These are phyloP conservation scores for Nycticorax nycticorax DNA, from an alignment of 2,113 vertebrate genomes.

Conservation along the genomic window DNA sequence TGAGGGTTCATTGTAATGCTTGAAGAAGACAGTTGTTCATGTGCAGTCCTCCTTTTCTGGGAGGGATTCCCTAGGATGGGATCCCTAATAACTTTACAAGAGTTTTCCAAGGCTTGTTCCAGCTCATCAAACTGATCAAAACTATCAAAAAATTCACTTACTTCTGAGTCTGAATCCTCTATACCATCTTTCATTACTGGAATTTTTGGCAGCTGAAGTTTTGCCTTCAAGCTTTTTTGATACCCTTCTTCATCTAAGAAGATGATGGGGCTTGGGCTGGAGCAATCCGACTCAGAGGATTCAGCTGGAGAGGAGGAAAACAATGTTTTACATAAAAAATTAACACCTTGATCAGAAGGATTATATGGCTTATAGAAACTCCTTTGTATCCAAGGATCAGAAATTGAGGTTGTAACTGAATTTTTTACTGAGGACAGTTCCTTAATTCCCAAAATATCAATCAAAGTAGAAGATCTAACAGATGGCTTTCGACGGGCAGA, in stretches of 20 bases:
- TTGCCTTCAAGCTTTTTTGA: slow-evolving; percentile 94
- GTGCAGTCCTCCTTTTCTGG: slow-evolving; percentile 75
- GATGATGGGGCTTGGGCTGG: slow-evolving; percentile 96
- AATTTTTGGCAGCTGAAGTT: slow-evolving; percentile 93
- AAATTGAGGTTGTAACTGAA: slow-evolving; percentile 75
- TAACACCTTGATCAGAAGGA: slow-evolving; percentile 65
- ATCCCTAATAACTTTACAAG: slow-evolving; percentile 64
- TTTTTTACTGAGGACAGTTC: slow-evolving; percentile 81
- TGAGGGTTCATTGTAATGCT: slow-evolving; percentile 90
- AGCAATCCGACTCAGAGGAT: slow-evolving; percentile 94
- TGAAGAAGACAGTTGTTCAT: slow-evolving; percentile 70
- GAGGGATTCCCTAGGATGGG: slow-evolving; percentile 41
- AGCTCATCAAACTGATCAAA: slow-evolving; percentile 96
- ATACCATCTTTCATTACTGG: slow-evolving; percentile 90
- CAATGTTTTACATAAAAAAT: slow-evolving; percentile 59
- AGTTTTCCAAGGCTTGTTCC: slow-evolving; percentile 80
- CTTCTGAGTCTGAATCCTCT: slow-evolving; percentile 97
- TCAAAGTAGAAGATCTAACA: slow-evolving; percentile 68
- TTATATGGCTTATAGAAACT: slow-evolving; percentile 82
- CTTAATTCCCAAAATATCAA: slow-evolving; percentile 63
- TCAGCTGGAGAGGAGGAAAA: slow-evolving; percentile 82
- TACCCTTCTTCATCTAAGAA: slow-evolving; percentile 98
- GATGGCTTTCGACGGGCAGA: slow-evolving; percentile 75
- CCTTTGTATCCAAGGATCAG: slow-evolving; percentile 83
- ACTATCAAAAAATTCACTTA: slow-evolving; percentile 99